phyloP scores from a whole-genome alignment of 2,888 invertebrate species.

The Dermolepida albohirtum region DNA sequence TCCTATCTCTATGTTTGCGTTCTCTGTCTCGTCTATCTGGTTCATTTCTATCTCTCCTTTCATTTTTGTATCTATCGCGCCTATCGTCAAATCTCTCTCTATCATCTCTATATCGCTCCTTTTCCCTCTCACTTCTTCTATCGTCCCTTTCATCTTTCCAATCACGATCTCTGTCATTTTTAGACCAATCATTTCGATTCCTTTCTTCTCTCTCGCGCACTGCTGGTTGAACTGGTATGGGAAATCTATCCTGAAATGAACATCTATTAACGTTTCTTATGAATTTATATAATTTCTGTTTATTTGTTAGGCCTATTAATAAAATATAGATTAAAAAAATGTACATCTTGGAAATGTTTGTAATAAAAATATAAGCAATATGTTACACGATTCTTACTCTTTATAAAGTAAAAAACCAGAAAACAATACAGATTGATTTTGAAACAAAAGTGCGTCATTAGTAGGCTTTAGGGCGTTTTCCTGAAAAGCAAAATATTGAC shows the following conservation, averaged over 20 bases:
- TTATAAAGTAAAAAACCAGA: too few relatives aligned
- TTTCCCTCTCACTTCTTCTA: constrained; percentile 47
- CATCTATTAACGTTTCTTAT: background rate
- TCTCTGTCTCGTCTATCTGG: constrained; percentile 40
- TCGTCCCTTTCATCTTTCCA: constrained; percentile 55
- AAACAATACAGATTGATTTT: too few relatives aligned
- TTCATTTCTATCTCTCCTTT: constrained; percentile 59
- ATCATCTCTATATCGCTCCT: constrained; percentile 51
- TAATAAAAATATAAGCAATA: too few relatives aligned
- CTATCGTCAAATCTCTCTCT: constrained; percentile 57
- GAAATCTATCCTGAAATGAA: constrained; percentile 58
- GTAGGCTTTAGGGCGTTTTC: too few relatives aligned
- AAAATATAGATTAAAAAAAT: too few relatives aligned
- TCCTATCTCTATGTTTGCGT: constrained; percentile 43
- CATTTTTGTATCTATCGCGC: constrained; percentile 51
- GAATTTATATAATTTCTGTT: background rate
- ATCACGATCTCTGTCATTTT: constrained; percentile 56
- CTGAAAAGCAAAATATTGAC: too few relatives aligned
- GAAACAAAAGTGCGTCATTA: too few relatives aligned
- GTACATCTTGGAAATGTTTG: too few relatives aligned
- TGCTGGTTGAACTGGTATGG: constrained; percentile 55
- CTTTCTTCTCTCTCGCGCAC: constrained; percentile 38
- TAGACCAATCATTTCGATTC: constrained; percentile 46
- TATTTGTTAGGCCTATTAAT: too few relatives aligned
- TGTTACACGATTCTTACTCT: too few relatives aligned